phyloP scores from a whole-genome alignment of 2,888 invertebrate genomes.

The Cephus sareptanus region DNA sequence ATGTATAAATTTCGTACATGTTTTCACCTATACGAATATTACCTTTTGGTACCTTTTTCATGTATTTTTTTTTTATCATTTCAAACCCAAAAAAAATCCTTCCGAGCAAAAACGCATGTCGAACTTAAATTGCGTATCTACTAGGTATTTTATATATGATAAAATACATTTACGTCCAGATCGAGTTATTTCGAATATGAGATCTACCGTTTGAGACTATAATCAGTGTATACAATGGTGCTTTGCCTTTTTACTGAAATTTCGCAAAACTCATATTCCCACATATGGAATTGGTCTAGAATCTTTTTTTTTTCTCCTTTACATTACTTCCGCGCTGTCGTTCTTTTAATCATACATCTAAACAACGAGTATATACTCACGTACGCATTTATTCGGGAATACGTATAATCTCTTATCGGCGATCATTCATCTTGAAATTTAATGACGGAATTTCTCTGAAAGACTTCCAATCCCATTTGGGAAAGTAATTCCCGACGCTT shows the following conservation, averaged over 20 bases:
- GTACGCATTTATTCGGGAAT: background rate
- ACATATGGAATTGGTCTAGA: background rate
- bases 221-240: background rate
- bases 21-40: background rate
- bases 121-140: background rate
- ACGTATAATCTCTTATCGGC: background rate
- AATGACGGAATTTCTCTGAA: background rate
- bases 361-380: background rate
- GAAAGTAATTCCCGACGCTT: background rate
- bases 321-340: background rate
- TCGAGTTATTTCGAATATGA: background rate
- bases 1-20: background rate
- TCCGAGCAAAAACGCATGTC: background rate
- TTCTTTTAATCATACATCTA: background rate
- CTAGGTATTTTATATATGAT: background rate
- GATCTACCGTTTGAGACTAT: background rate
- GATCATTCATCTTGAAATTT: background rate
- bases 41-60: background rate
- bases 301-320: background rate
- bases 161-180: background rate
- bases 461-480: background rate
- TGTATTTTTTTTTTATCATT: background rate
- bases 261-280: background rate
- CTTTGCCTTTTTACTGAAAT: background rate
- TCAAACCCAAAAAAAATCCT: background rate